Evolutionary conservation across 2,797 vertebrate species (phyloP), one percentile per base, ranked within the genome.

Genomic region (Megalops cyprinoides): DNA sequence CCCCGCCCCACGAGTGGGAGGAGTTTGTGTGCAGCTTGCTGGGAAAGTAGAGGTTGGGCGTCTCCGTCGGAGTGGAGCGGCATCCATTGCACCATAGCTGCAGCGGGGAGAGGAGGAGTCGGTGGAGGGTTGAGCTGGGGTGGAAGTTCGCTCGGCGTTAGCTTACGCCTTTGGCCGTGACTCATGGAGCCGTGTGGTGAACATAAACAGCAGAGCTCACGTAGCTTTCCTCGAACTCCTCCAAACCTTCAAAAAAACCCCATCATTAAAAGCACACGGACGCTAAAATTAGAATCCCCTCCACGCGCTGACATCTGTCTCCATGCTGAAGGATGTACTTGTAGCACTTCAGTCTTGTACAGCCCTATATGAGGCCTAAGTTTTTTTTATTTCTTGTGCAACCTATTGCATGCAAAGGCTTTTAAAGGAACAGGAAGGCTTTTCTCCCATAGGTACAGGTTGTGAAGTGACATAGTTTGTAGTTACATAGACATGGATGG

Each of bases 201-300:
- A 39, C 28, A 20, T 10, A 20, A 67, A 39, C 31, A 34, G 31
- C 34, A 39, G 62, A 67, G 23, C 53, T 39, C 34, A 56, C 39
- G 37, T 25, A 44, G 55, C 77, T 53, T 48, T 79, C 79, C 78
- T 78, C 56, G 82, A 34, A 82, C 82, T 90, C 84, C 84, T 84
- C 87, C 88, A 88, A 90, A 86, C 88, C 79, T 88, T 90, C 83
- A 83, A 81, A 65, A 87, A 85, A 86, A 91, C 86, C 90, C 91
- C 90, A 90, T 91, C 91, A 91, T 87, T 89, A 85, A 56, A 86
- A 87, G 75, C 80, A 90, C 88, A 89, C 88, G 81, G 85, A 85
- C 82, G 85, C 91, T 93, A 93, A 92, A 93, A 92, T 93, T 93
- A 93, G 89, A 88, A 86, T 85, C 48, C 78, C 1, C 87, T 86